Conservation (phyloP, 2,888 invertebrate species). For the Zygaena filipendulae region DNA sequence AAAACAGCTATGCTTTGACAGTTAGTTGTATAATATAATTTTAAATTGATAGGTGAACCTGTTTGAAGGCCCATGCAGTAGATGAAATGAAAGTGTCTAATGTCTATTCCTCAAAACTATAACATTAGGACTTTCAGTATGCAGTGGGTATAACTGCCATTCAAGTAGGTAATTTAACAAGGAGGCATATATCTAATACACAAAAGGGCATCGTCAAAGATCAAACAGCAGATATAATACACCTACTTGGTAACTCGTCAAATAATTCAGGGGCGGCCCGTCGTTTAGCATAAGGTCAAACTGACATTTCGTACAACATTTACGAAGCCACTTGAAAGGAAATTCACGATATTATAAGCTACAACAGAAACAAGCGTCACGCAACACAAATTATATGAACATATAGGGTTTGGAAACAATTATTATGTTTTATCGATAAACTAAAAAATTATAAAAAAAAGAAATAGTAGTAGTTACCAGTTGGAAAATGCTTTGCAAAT, state of each 20-base stretch:
- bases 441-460: neutral
- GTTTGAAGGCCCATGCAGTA: no score
- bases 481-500: no score
- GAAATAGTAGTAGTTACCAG: neutral
- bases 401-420: conserved; percentile 25
- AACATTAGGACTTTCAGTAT: no score
- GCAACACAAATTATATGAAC: conserved; percentile 31
- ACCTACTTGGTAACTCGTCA: no score
- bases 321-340: conserved; percentile 32
- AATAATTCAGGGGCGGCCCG: conserved; percentile 44
- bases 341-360: conserved; percentile 35
- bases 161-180: no score
- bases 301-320: conserved; percentile 62
- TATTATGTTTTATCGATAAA: conserved; percentile 1
- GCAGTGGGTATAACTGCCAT: no score
- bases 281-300: conserved; percentile 64
- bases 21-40: no score
- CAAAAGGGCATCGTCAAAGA: conserved; percentile 52
- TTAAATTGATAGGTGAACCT: no score
- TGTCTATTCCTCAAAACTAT: no score
- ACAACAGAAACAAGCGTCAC: conserved; percentile 36
- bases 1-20: no score
- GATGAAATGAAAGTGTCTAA: no score
- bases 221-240: conserved; percentile 49
- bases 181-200: conserved; percentile 50